A percentile compares a stretch with the other conserved stretches of the same genome.
Evolutionary conservation across 2,888 invertebrate genomes (phyloP).

Genomic region (Plebejus melissa): DNA sequence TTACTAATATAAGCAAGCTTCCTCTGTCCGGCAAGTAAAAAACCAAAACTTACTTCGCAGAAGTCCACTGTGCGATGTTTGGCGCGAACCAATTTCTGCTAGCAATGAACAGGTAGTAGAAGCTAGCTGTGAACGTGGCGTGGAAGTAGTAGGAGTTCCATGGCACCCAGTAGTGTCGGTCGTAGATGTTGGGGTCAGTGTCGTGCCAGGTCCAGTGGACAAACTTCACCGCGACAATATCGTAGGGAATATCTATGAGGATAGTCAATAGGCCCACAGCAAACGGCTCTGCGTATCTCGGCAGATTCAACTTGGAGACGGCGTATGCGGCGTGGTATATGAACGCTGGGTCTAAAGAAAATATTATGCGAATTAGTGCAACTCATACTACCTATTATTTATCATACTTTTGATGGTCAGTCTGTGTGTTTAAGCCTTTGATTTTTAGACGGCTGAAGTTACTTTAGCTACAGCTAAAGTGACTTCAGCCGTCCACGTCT

Average conservation of each 20-base stretch:
- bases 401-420: no score
- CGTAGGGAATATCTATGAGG: conserved; percentile 88
- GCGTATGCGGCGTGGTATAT: conserved; percentile 80
- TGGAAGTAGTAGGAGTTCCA: conserved; percentile 93
- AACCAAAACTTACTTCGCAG: conserved; percentile 63
- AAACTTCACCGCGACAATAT: conserved; percentile 87
- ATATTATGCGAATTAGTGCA: neutral
- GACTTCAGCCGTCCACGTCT: no score
- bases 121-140: conserved; percentile 85
- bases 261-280: conserved; percentile 85
- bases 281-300: conserved; percentile 79
- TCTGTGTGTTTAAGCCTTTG: no score
- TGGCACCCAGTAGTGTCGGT: conserved; percentile 90
- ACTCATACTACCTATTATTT: neutral
- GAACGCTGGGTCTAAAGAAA: conserved; percentile 75
- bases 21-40: neutral
- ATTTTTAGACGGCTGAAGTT: no score
- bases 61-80: conserved; percentile 77
- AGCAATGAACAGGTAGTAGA: conserved; percentile 83
- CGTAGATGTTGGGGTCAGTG: conserved; percentile 83
- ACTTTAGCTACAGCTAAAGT: no score
- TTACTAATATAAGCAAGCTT: no score
- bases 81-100: conserved; percentile 75
- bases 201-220: conserved; percentile 93
- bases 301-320: conserved; percentile 75